Evolutionary conservation across 2,797 vertebrate species (phyloP), one percentile per base, ranked within the genome.

Genomic region (Manis pentadactyla): DNA sequence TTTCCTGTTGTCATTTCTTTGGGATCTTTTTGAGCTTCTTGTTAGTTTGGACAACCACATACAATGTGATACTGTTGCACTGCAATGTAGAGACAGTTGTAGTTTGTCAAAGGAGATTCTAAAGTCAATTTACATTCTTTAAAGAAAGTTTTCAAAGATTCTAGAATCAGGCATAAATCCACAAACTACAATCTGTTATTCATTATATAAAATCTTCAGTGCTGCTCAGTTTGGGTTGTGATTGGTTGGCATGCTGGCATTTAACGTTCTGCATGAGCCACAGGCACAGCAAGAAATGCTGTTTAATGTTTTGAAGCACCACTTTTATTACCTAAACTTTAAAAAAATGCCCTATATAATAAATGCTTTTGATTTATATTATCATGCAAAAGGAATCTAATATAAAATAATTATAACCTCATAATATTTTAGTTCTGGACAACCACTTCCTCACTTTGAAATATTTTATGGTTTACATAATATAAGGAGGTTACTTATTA

Each of bases 351-450:
- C 25, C 95, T 25, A 63, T 31, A 90, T 4, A 90, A 93, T 93
- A 98, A 97, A 95, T 85, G 71, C 74, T 96, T 81, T 39, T 96
- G 94, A 91, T 96, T 97, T 93, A 95, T 88, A 93, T 93, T 98
- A 95, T 91, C 97, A 96, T 95, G 34, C 61, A 63, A 97, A 96
- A 98, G 93, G 95, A 97, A 98, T 97, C 83, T 94, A 97, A 97
- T 96, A 89, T 97, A 97, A 98, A 98, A 96, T 91, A 97, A 83
- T 97, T 87, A 95, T 55, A 92, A 12, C 57, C 64, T 98, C 73
- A 97, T 49, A 97, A 51, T 92, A 92, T 88, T 95, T 73, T 85
- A 96, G 31, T 84, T 97, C 64, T 96, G 83, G 77, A 96, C 18
- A 96, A 87, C 55, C 14, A 78, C 12, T 95, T 74, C 21, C 21